Evolutionary conservation across 2,888 invertebrate genomes (phyloP).

Genomic region (Standfussiana lucernea): DNA sequence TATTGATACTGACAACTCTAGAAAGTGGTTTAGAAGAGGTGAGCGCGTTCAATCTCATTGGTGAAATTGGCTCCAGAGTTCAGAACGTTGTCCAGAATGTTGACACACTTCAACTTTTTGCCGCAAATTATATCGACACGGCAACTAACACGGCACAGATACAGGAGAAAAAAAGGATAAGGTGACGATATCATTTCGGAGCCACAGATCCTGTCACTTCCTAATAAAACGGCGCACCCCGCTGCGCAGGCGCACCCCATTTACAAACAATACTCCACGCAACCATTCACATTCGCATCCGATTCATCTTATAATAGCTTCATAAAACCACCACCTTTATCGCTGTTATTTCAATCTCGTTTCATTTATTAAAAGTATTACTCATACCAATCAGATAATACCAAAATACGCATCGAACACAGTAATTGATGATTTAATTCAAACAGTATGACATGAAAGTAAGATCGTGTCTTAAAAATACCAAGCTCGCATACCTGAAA

Average conservation of each 20-base stretch:
- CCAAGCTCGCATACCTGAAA: conserved; percentile 87
- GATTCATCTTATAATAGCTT: conserved; percentile 72
- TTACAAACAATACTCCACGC: conserved; percentile 85
- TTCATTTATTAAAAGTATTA: conserved; percentile 75
- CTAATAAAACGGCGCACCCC: conserved; percentile 78
- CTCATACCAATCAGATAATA: conserved; percentile 87
- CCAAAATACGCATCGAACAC: conserved; percentile 81
- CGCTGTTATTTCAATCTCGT: conserved; percentile 64
- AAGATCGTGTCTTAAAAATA: conserved; percentile 88
- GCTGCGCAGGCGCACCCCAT: conserved; percentile 80
- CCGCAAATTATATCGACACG: conserved; percentile 12
- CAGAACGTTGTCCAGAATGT: background rate
- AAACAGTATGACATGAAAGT: conserved; percentile 88
- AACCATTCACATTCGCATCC: conserved; percentile 74
- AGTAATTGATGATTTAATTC: conserved; percentile 89
- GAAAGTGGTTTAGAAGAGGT: background rate
- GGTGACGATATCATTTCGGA: conserved; percentile 66
- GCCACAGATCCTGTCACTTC: conserved; percentile 72
- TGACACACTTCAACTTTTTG: conserved; percentile 15
- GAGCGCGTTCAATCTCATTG: background rate
- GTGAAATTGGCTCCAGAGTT: background rate
- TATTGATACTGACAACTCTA: background rate
- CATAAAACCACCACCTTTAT: conserved; percentile 62
- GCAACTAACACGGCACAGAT: conserved; percentile 4
- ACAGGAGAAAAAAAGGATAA: conserved; percentile 34